Evolutionary conservation across 2,888 invertebrate genomes (phyloP).

Genomic region (Gymnocheta viridis): DNA sequence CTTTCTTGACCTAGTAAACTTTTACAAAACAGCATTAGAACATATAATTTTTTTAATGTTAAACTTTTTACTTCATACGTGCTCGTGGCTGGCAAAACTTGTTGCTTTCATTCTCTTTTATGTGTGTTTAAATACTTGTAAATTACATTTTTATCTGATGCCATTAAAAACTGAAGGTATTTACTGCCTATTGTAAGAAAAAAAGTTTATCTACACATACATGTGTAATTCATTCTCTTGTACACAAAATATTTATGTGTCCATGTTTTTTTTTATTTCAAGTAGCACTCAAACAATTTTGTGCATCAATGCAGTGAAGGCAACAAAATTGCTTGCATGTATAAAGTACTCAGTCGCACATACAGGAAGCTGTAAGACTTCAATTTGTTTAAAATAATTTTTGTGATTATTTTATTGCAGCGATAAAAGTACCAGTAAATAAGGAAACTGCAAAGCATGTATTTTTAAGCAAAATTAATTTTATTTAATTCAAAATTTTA

Average conservation of each 20-base stretch:
- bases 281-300: conserved; percentile 48
- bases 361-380: conserved; percentile 41
- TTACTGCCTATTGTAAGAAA: neutral
- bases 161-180: conserved; percentile 33
- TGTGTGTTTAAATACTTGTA: neutral
- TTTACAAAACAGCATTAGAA: conserved; percentile 32
- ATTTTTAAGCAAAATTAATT: neutral
- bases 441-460: neutral
- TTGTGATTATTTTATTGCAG: conserved; percentile 1
- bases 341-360: conserved; percentile 30
- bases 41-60: neutral
- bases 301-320: neutral
- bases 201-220: neutral
- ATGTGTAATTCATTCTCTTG: neutral
- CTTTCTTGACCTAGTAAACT: conserved; percentile 55
- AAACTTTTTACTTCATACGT: neutral
- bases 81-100: conserved; percentile 12
- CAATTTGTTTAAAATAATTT: neutral
- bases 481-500: neutral
- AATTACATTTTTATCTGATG: conserved; percentile 40
- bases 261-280: conserved; percentile 20
- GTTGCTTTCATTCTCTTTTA: conserved; percentile 8
- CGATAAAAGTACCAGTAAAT: neutral
- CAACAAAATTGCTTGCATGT: neutral
- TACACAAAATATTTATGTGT: conserved; percentile 30